These are phyloP conservation scores for Cremastobaeus sp. DNA, from an alignment of 2,888 invertebrate genomes.

Conservation along the genomic window DNA sequence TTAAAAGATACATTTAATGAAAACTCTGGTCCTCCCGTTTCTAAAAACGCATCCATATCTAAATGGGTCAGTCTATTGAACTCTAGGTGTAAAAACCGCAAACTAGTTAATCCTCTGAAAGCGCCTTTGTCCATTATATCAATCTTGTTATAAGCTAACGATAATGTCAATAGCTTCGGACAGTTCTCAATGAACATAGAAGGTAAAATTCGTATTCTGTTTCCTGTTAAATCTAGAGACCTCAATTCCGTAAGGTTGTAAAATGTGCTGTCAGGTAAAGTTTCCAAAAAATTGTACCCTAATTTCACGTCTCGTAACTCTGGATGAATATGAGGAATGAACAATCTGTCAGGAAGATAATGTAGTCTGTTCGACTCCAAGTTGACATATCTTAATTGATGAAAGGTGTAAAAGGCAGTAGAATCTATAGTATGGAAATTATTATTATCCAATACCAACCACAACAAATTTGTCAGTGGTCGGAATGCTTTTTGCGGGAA, in stretches of 20 bases:
- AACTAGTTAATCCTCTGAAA: conserved; percentile 86
- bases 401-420: conserved; percentile 83
- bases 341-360: conserved; percentile 84
- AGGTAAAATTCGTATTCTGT: conserved; percentile 84
- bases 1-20: conserved; percentile 90
- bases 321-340: conserved; percentile 84
- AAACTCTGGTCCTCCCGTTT: conserved; percentile 80
- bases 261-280: conserved; percentile 85
- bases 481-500: conserved; percentile 88
- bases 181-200: conserved; percentile 87
- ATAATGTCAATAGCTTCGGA: conserved; percentile 88
- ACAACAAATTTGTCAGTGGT: conserved; percentile 86
- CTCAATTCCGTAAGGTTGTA: conserved; percentile 85
- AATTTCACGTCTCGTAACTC: conserved; percentile 88
- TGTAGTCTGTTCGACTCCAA: conserved; percentile 91
- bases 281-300: conserved; percentile 88
- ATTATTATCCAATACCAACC: conserved; percentile 93
- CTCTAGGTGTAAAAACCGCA: conserved; percentile 89
- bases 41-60: conserved; percentile 72
- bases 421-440: conserved; percentile 87
- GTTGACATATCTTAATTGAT: conserved; percentile 85
- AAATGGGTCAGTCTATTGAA: conserved; percentile 86
- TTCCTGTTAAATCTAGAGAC: conserved; percentile 88
- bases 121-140: conserved; percentile 85
- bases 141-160: conserved; percentile 90